Percentiles rank a stretch among this genome's conserved stretches.
phyloP scores from a whole-genome alignment of 1,140 invertebrate genomes.

The Pseudomyrmex flavicornis region DNA sequence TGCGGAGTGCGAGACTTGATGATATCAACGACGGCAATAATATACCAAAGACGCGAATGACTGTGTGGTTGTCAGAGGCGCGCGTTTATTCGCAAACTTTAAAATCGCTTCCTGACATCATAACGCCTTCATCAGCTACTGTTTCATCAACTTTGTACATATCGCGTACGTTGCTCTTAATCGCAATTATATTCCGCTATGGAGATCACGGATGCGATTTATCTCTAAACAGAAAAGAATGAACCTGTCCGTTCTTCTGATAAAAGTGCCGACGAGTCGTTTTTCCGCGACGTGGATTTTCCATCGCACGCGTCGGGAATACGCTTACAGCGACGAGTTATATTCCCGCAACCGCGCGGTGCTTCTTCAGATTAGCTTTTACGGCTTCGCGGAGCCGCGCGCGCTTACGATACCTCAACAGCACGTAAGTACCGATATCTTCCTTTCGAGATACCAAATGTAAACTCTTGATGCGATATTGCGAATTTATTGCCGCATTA shows the following conservation, averaged over 20 bases:
- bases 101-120: background rate
- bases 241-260: background rate
- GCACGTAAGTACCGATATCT: background rate
- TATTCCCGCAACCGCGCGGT: background rate
- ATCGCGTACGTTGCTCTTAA: background rate
- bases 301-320: background rate
- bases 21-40: constrained; percentile 36
- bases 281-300: background rate
- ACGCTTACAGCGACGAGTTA: background rate
- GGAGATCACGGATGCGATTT: background rate
- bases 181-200: background rate
- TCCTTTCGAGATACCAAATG: background rate
- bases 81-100: constrained; percentile 10
- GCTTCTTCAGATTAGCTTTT: constrained; percentile 34
- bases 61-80: constrained; percentile 9
- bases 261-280: background rate
- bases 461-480: background rate
- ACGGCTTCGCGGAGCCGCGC: constrained; percentile 21
- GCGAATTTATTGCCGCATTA: constrained; percentile 18
- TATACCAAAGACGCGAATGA: constrained; percentile 16
- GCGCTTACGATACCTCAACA: background rate
- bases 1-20: constrained; percentile 26
- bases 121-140: constrained; percentile 7
- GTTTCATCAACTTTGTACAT: constrained; percentile 13
- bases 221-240: background rate